Conservation (phyloP, 2,888 invertebrate species). For the Sarcophaga caerulescens region DNA sequence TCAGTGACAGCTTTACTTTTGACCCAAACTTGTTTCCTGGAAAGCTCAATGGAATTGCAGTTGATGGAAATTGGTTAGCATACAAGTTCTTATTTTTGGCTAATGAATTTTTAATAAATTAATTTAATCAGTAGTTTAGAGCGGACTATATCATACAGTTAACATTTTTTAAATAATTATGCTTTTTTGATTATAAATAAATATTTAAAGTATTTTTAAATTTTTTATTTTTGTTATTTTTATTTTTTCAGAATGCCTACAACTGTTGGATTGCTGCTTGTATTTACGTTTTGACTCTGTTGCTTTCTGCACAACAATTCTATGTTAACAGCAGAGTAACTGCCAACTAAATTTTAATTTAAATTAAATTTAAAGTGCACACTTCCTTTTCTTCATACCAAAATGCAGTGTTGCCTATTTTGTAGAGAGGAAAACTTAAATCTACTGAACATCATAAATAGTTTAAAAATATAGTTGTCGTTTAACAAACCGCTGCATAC, state of each 20-base stretch:
- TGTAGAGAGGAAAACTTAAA: conserved; percentile 7
- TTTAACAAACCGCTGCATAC: conserved; percentile 1
- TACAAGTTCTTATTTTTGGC: too few relatives aligned
- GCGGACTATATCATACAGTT: too few relatives aligned
- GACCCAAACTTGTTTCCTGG: too few relatives aligned
- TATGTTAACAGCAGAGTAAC: conserved; percentile 91
- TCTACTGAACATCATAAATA: conserved; percentile 30
- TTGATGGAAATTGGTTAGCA: too few relatives aligned
- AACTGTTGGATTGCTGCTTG: conserved; percentile 98
- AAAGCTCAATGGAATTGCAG: too few relatives aligned
- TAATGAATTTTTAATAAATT: too few relatives aligned
- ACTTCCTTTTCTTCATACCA: conserved; percentile 36
- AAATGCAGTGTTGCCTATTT: conserved; percentile 37
- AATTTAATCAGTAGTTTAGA: too few relatives aligned
- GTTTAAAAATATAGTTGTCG: conserved; percentile 22
- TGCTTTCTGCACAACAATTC: conserved; percentile 94
- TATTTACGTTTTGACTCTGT: conserved; percentile 92
- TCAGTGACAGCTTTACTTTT: too few relatives aligned
- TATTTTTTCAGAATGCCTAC: conserved; percentile 89
- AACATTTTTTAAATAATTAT: too few relatives aligned
- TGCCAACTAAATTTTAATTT: conserved; percentile 76
- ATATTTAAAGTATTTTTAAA: neutral
- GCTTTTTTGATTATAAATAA: neutral
- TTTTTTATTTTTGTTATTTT: too few relatives aligned
- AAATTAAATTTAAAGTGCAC: conserved; percentile 14